Percentiles rank a stretch among this genome's conserved stretches.
phyloP scores from a whole-genome alignment of 2,113 vertebrate species.

The Tychaedon coryphoeus region DNA sequence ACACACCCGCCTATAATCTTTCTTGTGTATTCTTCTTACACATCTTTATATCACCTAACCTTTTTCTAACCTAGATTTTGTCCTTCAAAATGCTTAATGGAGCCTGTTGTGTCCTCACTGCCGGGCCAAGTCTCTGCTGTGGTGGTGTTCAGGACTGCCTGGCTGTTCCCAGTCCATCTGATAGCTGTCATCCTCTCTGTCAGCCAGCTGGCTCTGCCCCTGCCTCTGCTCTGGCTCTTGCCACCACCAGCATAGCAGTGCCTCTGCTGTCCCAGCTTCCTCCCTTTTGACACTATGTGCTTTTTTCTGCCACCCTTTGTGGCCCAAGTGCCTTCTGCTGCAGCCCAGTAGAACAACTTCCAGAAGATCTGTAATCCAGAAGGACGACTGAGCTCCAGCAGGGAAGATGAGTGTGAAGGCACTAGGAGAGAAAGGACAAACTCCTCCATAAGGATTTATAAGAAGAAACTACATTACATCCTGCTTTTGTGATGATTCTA shows the following conservation, averaged over 20 bases:
- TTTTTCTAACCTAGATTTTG: background rate
- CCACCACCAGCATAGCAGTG: background rate
- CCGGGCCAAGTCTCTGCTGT: constrained; percentile 20
- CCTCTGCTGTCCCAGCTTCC: background rate
- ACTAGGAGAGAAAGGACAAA: background rate
- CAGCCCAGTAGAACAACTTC: background rate
- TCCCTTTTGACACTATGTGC: background rate
- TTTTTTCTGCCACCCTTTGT: background rate
- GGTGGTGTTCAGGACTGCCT: background rate
- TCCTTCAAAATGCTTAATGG: background rate
- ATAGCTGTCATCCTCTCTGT: background rate
- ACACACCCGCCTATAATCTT: accelerated
- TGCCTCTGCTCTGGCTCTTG: background rate
- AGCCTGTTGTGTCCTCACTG: background rate
- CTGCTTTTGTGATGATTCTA: background rate
- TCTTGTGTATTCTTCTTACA: background rate
- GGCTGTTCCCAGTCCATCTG: constrained; percentile 31
- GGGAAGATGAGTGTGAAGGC: background rate
- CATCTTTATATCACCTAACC: background rate
- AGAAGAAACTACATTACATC: background rate
- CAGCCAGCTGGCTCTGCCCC: constrained; percentile 54
- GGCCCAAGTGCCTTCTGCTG: background rate
- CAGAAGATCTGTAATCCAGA: background rate
- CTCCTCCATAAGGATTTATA: background rate
- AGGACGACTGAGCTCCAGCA: background rate